Evolutionary conservation across 2,888 invertebrate genomes (phyloP), one percentile per base, ranked within the genome.

Genomic region (Agrochola circellaris): DNA sequence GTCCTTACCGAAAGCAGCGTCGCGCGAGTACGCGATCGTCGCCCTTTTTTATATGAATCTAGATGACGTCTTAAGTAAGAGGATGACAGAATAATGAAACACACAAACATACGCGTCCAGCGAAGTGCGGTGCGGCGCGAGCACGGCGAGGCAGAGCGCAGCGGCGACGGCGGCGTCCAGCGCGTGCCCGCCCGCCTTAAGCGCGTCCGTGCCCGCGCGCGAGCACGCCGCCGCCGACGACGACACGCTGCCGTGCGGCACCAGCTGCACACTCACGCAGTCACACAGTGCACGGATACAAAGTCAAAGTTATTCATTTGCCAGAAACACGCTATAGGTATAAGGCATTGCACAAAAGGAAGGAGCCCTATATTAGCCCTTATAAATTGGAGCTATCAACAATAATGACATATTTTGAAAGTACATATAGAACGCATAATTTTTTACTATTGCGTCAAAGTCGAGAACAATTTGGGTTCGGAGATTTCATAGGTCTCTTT

Each of bases 141-240:
- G 97, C 56, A 98, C 98, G 68, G 98, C 97, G 86, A 98, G 97
- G 93, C 98, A 99, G 78, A 98, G 97, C 62, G 98, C 97, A 70
- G 98, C 97, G 56, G 98, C 98, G 73, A 98, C 97, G 54, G 98
- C 98, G 75, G 98, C 98, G 96, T 98, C 98, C 0, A 98, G 96
- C 42, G 98, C 98, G 94, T 97, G 97, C n/a, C 98, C 98, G 97
- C 98, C 95, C 97, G 98, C 75, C 93, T 97, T 97, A 87, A 98
- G 95, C 89, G 97, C 96, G 87, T 96, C 96, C 26, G 97, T 97
- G 68, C 98, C 98, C 75, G 98, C 97, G 88, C 97, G 95, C 42
- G 98, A 98, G 95, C 98, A 98, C 90, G 97, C 97, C 84, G 97
- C 96, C 89, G 97, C 98, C 60, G 98, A 98, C 67, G 98, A 97